Evolutionary conservation across 2,888 invertebrate species (phyloP), one percentile per base, ranked within the genome.

Genomic region (Sphaeridia pumilis): DNA sequence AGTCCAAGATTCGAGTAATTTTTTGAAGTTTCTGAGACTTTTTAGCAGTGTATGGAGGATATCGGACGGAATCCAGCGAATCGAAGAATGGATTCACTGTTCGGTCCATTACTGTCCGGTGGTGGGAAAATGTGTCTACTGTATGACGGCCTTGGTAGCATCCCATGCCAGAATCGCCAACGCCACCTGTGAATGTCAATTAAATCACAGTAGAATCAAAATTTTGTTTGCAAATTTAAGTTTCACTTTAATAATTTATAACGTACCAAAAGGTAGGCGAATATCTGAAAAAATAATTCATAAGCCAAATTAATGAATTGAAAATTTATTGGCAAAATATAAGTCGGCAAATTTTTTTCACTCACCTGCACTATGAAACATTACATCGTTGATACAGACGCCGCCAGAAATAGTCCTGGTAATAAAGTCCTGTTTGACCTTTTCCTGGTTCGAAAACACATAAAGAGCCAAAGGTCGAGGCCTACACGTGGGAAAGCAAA

Each of bases 111-210:
- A 73, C 70, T 4, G 73, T 66, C 71, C 93, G 90, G 68, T 84
- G 83, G 71, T 98, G 97, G 1, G 86, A 83, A 72, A 98, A 98
- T 0, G 92, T 88, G 63, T 95, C 88, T 67, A 87, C 97, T 1
- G 86, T 82, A 63, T 78, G 76, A 70, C 84, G 83, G 53, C 97
- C 98, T 72, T 97, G 95, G 73, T 95, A 97, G 0, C 78, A 73
- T 1, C 51, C 51, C 46, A 46, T 52, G 10, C 51, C 51, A 4
- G 38, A 38, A 1, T 46, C 22, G 21, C 51, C 51, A 2, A 17
- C 46, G 7, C 51, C 51, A 38, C 51, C 51, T 52, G 21, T 34
- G 17, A 10, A 26, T 27, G 27, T n/a, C n/a, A n/a, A n/a, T n/a
- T n/a, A 45, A 45, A 31, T 34, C n/a, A 36, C 38, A 22, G 21